Percentiles rank a stretch among this genome's conserved stretches.
Evolutionary conservation across 2,888 invertebrate species (phyloP).

Genomic region (Sussaba pulchella): DNA sequence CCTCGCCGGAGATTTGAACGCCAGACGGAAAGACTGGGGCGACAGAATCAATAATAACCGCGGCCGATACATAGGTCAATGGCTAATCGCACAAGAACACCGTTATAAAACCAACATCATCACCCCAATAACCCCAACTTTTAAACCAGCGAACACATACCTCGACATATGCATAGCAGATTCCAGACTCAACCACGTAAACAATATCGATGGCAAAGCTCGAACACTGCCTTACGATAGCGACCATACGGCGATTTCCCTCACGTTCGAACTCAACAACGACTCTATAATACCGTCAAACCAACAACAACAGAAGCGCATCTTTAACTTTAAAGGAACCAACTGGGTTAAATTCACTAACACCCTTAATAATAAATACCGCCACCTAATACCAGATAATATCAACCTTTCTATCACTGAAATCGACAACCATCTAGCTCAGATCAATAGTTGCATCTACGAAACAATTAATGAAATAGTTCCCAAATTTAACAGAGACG

Average conservation of each 20-base stretch:
- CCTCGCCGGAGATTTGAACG: conserved; percentile 33
- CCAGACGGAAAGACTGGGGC: conserved; percentile 9
- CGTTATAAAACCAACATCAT: background rate
- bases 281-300: background rate
- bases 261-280: background rate
- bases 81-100: background rate
- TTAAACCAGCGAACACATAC: conserved; percentile 4
- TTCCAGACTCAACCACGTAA: background rate
- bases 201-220: background rate
- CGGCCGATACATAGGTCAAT: conserved; percentile 10
- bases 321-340: conserved; percentile 14
- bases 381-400: background rate
- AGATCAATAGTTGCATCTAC: background rate
- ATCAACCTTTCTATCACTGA: conserved; percentile 4
- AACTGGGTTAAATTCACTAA: conserved; percentile 6
- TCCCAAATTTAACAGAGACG: background rate
- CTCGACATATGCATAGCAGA: conserved; percentile 23
- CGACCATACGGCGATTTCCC: conserved; percentile 16
- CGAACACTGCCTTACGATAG: conserved; percentile 30
- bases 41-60: background rate
- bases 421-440: conserved; percentile 1
- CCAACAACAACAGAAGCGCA: too few relatives aligned
- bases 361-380: background rate
- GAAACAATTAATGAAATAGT: background rate
- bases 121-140: conserved; percentile 17